Percentiles rank a stretch among this genome's conserved stretches.
phyloP scores from a whole-genome alignment of 2,888 invertebrate genomes.

The Julus scanicus region DNA sequence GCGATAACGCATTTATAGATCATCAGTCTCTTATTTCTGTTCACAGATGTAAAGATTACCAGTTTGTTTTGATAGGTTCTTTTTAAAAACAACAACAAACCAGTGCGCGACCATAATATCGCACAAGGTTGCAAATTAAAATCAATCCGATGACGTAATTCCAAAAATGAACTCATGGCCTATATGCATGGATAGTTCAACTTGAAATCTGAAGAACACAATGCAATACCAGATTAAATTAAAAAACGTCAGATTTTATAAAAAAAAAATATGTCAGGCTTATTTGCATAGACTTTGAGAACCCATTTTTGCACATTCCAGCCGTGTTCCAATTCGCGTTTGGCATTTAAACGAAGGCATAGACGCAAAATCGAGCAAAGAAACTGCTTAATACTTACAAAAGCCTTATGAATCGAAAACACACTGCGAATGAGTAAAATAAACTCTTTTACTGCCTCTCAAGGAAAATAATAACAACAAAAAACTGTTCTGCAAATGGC shows the following conservation, averaged over 20 bases:
- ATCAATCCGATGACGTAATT: too few relatives aligned
- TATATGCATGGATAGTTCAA: too few relatives aligned
- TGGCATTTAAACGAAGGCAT: neutral
- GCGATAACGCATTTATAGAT: too few relatives aligned
- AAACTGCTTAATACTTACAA: neutral
- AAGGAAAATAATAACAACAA: neutral
- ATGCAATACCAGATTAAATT: too few relatives aligned
- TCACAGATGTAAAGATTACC: neutral
- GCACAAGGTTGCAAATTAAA: neutral
- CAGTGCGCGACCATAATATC: neutral
- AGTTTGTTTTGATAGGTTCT: conserved; percentile 1
- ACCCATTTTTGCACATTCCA: neutral
- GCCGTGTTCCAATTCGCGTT: neutral
- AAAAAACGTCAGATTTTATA: too few relatives aligned
- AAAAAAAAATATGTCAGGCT: neutral
- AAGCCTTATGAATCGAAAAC: neutral
- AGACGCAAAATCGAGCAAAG: neutral
- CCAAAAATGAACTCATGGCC: too few relatives aligned
- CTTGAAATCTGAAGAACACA: too few relatives aligned
- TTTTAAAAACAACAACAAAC: neutral
- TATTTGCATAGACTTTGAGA: neutral
- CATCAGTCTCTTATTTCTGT: neutral
- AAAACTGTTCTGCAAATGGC: neutral
- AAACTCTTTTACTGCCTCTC: neutral
- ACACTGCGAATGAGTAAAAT: neutral